Evolutionary conservation across 1,140 invertebrate species (phyloP), one percentile per base, ranked within the genome.

Genomic region (Leptoteleia sp.): DNA sequence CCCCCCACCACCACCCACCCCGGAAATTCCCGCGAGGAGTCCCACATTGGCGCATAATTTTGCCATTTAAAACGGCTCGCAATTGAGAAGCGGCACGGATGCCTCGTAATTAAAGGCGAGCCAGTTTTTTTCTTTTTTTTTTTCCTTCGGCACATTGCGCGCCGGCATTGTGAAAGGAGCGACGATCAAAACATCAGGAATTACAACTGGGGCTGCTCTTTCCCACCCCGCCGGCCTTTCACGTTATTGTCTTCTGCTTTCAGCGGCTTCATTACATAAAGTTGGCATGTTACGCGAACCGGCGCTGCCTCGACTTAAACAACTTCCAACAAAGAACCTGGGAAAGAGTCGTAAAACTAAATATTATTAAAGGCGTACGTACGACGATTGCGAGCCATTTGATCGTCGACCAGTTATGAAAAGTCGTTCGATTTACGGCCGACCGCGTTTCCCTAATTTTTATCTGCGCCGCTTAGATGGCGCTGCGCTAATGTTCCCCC

Each of bases 191-290:
- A 68, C 57, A 64, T 70, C 47, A 48, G 11, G 43, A 64, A 76
- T 76, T 64, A 70, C 57, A 70, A 33, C 48, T 12, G 38, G 29
- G 45, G 43, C 33, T 12, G 12, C 25, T 62, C 16, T 31, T 43
- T 67, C 62, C 62, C 57, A 27, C 31, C 47, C 11, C 25, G 16
- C n/a, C 8, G 43, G 9, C 15, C 48, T 59, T 52, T 37, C 47
- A 55, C 57, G 62, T 17, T 62, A 68, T 71, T 71, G 75, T 76
- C 62, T 76, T 76, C 48, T 55, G 48, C 59, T 76, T 70, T 57
- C 65, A 57, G 50, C 50, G 73, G 42, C 64, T 70, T 64, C 59
- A 76, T 76, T 76, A 76, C 72, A 76, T 64, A 62, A 70, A 64
- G 48, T 64, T 70, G 48, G 37, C 57, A 43, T 61, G 64, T 52